Evolutionary conservation across 2,113 vertebrate genomes (phyloP).

Genomic region (Grantiella picta): DNA sequence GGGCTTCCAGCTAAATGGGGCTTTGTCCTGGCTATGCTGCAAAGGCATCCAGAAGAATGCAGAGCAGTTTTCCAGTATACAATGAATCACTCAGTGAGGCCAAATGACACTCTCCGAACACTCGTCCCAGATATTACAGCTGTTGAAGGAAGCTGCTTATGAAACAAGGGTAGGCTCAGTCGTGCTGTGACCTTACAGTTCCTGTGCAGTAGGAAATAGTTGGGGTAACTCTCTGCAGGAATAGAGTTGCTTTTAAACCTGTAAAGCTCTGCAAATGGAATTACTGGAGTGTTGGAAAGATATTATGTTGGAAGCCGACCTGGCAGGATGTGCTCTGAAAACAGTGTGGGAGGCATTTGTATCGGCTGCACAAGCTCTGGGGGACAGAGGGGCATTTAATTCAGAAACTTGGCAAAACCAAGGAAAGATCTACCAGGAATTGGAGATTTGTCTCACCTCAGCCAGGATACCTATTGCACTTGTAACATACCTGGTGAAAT

Average conservation of each 20-base stretch:
- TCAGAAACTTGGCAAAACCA: background rate
- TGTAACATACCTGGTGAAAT: background rate
- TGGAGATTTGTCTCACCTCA: background rate
- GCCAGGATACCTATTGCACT: background rate
- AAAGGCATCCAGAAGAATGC: conserved; percentile 58
- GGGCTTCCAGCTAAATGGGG: conserved; percentile 35
- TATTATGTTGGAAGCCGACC: background rate
- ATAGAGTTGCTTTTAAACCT: conserved; percentile 19
- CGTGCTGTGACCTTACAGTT: conserved; percentile 32
- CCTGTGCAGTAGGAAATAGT: conserved; percentile 34
- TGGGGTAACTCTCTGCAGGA: conserved; percentile 15
- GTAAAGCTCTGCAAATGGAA: background rate
- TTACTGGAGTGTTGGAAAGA: background rate
- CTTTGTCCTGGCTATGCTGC: conserved; percentile 51
- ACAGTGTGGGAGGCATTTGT: background rate
- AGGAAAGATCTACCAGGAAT: background rate
- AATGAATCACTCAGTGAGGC: conserved; percentile 69
- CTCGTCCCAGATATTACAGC: conserved; percentile 62
- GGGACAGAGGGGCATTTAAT: background rate
- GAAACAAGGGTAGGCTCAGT: conserved; percentile 56
- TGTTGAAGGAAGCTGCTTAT: conserved; percentile 54
- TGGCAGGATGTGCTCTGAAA: background rate
- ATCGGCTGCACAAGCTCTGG: background rate
- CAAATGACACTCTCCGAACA: conserved; percentile 25
- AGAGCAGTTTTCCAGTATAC: conserved; percentile 58